These are phyloP conservation scores for Lepus townsendii DNA, from an alignment of 2,797 vertebrate genomes.

Conservation along the genomic window DNA sequence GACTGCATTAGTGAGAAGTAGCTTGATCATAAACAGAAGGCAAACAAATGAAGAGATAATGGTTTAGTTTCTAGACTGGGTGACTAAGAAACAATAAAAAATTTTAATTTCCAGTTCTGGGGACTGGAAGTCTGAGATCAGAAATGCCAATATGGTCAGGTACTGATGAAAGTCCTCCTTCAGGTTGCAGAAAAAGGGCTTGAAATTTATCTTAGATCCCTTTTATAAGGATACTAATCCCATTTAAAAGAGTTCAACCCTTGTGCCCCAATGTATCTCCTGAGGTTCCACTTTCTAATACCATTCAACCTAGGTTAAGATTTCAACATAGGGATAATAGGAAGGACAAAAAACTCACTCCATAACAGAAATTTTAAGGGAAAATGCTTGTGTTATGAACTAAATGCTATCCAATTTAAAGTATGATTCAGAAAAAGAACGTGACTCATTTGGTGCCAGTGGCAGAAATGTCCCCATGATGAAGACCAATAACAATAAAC, in stretches of 20 bases:
- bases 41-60: neutral
- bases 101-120: neutral
- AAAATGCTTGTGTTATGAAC: neutral
- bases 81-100: neutral
- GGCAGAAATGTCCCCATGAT: neutral
- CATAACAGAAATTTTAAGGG: neutral
- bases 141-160: neutral
- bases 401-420: neutral
- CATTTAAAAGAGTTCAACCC: neutral
- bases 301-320: neutral
- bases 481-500: neutral
- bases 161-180: neutral
- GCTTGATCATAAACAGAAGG: neutral
- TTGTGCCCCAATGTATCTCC: neutral
- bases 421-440: neutral
- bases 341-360: neutral
- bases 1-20: neutral
- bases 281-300: neutral
- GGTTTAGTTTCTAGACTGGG: too few relatives aligned
- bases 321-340: neutral
- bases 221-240: neutral
- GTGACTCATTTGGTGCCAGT: neutral
- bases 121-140: neutral
- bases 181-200: neutral
- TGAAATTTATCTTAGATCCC: neutral